A percentile compares a stretch with the other conserved stretches of the same genome.
Evolutionary conservation across 2,113 vertebrate genomes (phyloP).

Genomic region (Brachyhypopomus occidentalis): DNA sequence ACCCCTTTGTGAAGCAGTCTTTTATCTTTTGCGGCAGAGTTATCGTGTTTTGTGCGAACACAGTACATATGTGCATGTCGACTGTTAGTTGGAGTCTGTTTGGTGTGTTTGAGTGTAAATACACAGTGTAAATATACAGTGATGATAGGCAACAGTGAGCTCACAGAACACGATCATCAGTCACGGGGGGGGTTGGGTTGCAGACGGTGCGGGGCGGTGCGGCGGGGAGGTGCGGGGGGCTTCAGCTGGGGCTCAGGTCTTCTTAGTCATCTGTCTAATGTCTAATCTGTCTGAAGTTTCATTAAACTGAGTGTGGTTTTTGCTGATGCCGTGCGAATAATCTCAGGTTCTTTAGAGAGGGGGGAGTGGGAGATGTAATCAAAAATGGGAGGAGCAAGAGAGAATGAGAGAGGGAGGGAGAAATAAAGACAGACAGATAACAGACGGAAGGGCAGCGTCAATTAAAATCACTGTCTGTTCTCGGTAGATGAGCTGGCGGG

Average conservation of each 20-base stretch:
- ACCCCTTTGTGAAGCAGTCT: too few species aligned
- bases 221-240: background rate
- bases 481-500: slow-evolving; percentile 15
- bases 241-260: background rate
- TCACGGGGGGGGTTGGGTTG: too few species aligned
- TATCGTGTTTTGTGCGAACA: too few species aligned
- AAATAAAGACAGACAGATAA: background rate
- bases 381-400: slow-evolving; percentile 1
- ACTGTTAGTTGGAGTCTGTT: too few species aligned
- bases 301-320: slow-evolving; percentile 62
- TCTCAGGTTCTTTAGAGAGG: background rate
- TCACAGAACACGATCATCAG: too few species aligned
- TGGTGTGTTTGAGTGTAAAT: too few species aligned
- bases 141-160: too few species aligned
- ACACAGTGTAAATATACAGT: too few species aligned
- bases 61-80: too few species aligned
- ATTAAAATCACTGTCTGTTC: background rate
- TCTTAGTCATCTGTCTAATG: slow-evolving; percentile 69
- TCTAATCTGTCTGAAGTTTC: slow-evolving; percentile 54
- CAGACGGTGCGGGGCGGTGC: too few species aligned
- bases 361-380: background rate
- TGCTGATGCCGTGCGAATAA: slow-evolving; percentile 58
- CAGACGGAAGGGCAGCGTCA: background rate
- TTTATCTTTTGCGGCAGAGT: too few species aligned
- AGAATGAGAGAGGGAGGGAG: background rate